Evolutionary conservation across 1,140 invertebrate species (phyloP).

Genomic region (Bombus consobrinus): DNA sequence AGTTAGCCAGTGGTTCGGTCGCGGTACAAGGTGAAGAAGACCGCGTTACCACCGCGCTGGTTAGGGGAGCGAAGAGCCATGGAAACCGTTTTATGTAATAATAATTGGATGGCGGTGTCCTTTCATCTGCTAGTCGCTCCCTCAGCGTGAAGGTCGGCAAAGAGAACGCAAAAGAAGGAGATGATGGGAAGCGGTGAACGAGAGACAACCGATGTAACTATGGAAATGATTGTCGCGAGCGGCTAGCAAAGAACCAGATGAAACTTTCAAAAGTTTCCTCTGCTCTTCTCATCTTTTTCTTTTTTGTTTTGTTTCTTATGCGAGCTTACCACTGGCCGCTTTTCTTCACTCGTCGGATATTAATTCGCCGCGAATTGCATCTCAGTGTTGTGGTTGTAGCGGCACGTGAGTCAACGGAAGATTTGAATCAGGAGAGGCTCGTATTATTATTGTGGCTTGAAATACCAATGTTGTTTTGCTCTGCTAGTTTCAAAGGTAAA

Average conservation of each 20-base stretch:
- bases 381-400: not conserved
- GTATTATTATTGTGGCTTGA: too few relatives aligned
- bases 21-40: slow-evolving; percentile 74
- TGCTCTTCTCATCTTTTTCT: not conserved
- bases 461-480: too few relatives aligned
- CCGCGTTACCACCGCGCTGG: slow-evolving; percentile 47
- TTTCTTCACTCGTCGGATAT: not conserved
- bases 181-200: not conserved
- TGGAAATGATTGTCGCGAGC: slow-evolving; percentile 59
- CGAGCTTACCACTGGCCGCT: not conserved
- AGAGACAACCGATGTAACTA: slow-evolving; percentile 56
- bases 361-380: not conserved
- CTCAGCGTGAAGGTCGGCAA: slow-evolving; percentile 49
- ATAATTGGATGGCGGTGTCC: slow-evolving; percentile 81
- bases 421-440: too few relatives aligned
- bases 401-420: too few relatives aligned
- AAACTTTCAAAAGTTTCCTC: slow-evolving; percentile 49
- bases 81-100: slow-evolving; percentile 79
- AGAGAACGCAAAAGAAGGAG: slow-evolving; percentile 42
- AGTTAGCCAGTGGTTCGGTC: slow-evolving; percentile 77
- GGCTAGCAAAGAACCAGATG: slow-evolving; percentile 40
- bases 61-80: slow-evolving; percentile 65
- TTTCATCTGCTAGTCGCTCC: slow-evolving; percentile 72
- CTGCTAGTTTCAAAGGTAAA: too few relatives aligned
- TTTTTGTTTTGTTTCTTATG: not conserved